Percentiles rank a stretch among this genome's conserved stretches.
Evolutionary conservation across 1,140 invertebrate genomes (phyloP).

Genomic region (Tetramorium parvispinum): DNA sequence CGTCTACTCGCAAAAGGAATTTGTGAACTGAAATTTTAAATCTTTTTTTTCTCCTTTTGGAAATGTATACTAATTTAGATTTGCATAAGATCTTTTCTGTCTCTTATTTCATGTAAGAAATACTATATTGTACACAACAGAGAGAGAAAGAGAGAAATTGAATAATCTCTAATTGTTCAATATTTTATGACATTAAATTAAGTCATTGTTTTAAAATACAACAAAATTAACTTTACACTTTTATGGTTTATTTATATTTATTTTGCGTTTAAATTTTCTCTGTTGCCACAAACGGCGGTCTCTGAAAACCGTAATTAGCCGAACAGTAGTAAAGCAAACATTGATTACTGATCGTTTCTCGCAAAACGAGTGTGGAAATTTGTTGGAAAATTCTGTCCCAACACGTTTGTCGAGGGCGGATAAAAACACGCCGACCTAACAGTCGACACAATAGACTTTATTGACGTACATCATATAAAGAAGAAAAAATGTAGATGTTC

Average conservation of each 20-base stretch:
- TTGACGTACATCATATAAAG: not conserved
- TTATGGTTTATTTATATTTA: not conserved
- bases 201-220: not conserved
- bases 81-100: not conserved
- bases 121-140: not conserved
- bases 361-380: not conserved
- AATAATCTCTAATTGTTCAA: not conserved
- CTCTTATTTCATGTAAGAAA: not conserved
- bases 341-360: constrained; percentile 12
- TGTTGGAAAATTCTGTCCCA: constrained; percentile 6
- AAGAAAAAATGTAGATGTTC: not conserved
- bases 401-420: not conserved
- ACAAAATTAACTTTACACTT: not conserved
- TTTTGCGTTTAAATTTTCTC: constrained; percentile 20
- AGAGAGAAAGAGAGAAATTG: not conserved
- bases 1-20: not conserved
- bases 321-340: constrained; percentile 3
- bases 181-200: constrained; percentile 6
- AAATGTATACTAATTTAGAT: not conserved
- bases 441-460: not conserved
- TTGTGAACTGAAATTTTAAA: not conserved
- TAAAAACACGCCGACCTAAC: constrained; percentile 4
- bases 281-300: not conserved
- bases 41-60: not conserved
- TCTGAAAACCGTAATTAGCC: constrained; percentile 34